Base-by-base conservation (phyloP, 1,140 invertebrate species). In the Sycophaga agraensis region DNA sequence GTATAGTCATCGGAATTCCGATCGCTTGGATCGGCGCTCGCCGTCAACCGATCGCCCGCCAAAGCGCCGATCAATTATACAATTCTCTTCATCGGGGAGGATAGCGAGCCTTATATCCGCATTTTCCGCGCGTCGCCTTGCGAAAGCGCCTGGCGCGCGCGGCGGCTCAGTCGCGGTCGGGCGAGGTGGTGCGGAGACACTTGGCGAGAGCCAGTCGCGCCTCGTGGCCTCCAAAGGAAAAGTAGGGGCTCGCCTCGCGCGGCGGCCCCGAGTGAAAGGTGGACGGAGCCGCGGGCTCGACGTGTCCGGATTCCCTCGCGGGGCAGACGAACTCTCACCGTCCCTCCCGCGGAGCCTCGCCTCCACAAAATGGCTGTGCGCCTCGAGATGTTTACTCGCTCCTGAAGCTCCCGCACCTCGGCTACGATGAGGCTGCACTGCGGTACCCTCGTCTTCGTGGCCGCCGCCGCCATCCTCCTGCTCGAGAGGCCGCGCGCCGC, bases 291-390 rank as follows among this genome's bases (percentile, higher is more conserved):
- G n/a, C n/a, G n/a, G n/a, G n/a, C 19, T 34, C 17, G 28, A 46
- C 39, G 60, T 12, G 22, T 49, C 51, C 43, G 40, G 59, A 60
- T 60, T 55, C 51, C 17, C 35, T 16, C 22, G 14, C 28, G 28
- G 24, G 9, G 21, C 42, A 22, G 24, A 46, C 40, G 60, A n/a
- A n/a, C n/a, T 45, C 35, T 51, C 43, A 26, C 43, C 46, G 50
- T 53, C 19, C 31, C 50, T 21, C 35, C 16, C 34, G 19, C 19
- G n/a, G 57, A 37, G 35, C 57, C 63, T 73, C 70, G 57, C n/a
- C n/a, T n/a, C n/a, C n/a, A n/a, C 76, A 78, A 77, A 68, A 77
- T 78, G 75, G 75, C 76, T 68, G 75, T 70, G 68, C 65, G 57
- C 26, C 21, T 56, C 26, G 12, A 16, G 11, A 2, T 17, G 37